A percentile compares a stretch with the other conserved stretches of the same genome.
Evolutionary conservation across 92 coral and sea anemone genomes (phyloP).

Genomic region (Heteractis magnifica): DNA sequence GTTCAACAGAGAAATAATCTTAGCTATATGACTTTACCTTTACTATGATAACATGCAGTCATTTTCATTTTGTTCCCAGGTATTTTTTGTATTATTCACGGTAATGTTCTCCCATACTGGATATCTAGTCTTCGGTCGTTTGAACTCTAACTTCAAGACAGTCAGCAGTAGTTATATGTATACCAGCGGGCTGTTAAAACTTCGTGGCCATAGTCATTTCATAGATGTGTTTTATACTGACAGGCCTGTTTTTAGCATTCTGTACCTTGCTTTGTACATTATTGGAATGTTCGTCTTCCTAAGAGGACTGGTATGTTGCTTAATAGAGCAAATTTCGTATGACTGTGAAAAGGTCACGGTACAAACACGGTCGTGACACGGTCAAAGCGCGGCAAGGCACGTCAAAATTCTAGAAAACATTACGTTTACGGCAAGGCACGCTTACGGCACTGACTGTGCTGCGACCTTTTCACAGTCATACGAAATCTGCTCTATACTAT

Average conservation of each 20-base stretch:
- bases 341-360: too few relatives aligned
- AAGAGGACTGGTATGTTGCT: conserved; percentile 63
- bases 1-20: too few relatives aligned
- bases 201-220: conserved; percentile 50
- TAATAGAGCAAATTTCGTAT: background rate
- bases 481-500: too few relatives aligned
- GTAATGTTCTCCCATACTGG: conserved; percentile 71
- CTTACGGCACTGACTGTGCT: too few relatives aligned
- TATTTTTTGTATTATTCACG: conserved; percentile 31
- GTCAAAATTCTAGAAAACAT: too few relatives aligned
- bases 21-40: background rate
- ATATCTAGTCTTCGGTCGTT: conserved; percentile 60
- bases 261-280: conserved; percentile 50
- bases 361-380: too few relatives aligned
- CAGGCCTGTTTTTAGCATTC: conserved; percentile 31
- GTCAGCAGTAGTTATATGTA: conserved; percentile 47
- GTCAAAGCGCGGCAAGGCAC: too few relatives aligned
- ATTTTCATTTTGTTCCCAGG: conserved; percentile 30
- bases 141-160: conserved; percentile 58
- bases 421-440: too few relatives aligned
- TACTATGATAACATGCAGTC: background rate
- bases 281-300: conserved; percentile 42
- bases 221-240: conserved; percentile 23
- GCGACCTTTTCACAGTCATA: too few relatives aligned
- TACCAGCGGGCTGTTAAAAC: conserved; percentile 58